Evolutionary conservation across 2,888 invertebrate species (phyloP).

Genomic region (Mactromeris polynyma): DNA sequence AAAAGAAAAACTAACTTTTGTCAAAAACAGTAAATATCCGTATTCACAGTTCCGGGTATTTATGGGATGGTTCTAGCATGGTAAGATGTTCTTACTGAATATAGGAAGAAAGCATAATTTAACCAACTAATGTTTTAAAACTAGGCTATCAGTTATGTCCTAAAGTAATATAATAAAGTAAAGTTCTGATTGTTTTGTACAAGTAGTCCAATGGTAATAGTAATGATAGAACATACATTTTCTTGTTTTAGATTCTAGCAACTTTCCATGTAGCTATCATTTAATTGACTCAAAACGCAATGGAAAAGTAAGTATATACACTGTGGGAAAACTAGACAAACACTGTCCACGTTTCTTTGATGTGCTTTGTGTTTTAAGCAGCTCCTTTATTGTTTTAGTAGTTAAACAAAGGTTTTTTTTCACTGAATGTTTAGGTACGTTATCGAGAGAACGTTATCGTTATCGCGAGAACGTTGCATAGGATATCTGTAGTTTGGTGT

Average conservation of each 20-base stretch:
- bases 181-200: not conserved
- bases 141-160: too few relatives aligned
- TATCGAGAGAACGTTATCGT: not conserved
- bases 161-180: too few relatives aligned
- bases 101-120: too few relatives aligned
- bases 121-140: too few relatives aligned
- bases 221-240: not conserved
- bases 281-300: conserved; percentile 29
- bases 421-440: not conserved
- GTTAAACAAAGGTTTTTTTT: not conserved
- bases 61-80: too few relatives aligned
- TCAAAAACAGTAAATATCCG: too few relatives aligned
- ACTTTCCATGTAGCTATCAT: conserved; percentile 11
- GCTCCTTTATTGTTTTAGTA: not conserved
- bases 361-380: not conserved
- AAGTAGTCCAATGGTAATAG: not conserved
- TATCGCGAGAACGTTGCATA: not conserved
- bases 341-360: not conserved
- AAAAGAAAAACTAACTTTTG: too few relatives aligned
- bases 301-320: conserved; percentile 38
- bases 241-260: conserved; percentile 11
- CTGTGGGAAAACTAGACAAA: not conserved
- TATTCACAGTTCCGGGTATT: too few relatives aligned
- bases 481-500: not conserved
- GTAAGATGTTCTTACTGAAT: too few relatives aligned